These are phyloP conservation scores for Neodiprion lecontei DNA, from an alignment of 1,140 invertebrate genomes.

Conservation along the genomic window DNA sequence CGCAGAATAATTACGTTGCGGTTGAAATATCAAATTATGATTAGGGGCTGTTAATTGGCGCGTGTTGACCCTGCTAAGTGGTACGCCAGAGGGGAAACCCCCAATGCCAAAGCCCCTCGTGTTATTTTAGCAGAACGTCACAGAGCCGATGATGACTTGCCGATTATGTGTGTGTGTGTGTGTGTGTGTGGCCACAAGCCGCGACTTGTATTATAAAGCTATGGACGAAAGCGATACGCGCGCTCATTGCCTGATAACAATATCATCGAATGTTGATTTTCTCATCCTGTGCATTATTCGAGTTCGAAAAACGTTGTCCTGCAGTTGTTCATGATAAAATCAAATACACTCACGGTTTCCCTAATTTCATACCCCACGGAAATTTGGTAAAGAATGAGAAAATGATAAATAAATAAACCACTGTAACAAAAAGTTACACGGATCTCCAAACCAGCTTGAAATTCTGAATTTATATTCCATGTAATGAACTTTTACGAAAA, in stretches of 20 bases:
- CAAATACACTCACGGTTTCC: background rate
- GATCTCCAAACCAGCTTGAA: too few species aligned
- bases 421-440: too few species aligned
- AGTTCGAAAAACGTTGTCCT: background rate
- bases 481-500: too few species aligned
- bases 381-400: too few species aligned
- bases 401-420: too few species aligned
- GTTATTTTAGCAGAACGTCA: slow-evolving; percentile 43
- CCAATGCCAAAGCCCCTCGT: slow-evolving; percentile 29
- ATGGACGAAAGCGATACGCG: background rate
- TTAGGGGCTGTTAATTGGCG: slow-evolving; percentile 48
- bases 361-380: background rate
- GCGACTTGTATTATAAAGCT: background rate
- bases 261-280: background rate
- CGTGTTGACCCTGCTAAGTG: slow-evolving; percentile 49
- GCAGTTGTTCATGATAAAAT: background rate
- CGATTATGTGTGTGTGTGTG: slow-evolving; percentile 33
- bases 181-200: background rate
- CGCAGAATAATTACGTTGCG: background rate
- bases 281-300: background rate
- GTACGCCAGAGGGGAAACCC: slow-evolving; percentile 43
- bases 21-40: slow-evolving; percentile 39
- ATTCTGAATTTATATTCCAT: too few species aligned
- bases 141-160: slow-evolving; percentile 42
- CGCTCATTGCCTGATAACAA: background rate